Percentiles rank a stretch among this genome's conserved stretches.
Evolutionary conservation across 2,797 vertebrate genomes (phyloP).

Genomic region (Cuculus canorus): DNA sequence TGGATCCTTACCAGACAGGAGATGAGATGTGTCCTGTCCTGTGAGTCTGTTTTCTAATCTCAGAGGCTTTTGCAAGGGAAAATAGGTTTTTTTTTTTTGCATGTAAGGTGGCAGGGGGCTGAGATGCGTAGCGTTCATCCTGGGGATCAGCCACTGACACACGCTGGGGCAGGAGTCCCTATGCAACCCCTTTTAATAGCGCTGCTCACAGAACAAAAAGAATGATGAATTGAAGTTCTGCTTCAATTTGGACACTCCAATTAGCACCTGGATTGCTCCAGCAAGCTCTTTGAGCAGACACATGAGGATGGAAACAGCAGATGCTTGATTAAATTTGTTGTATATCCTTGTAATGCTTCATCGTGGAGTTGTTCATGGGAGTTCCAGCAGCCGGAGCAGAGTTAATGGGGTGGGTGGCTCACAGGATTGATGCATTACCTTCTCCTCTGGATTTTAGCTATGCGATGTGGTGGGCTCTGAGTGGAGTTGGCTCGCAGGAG

Average conservation of each 20-base stretch:
- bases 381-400: background rate
- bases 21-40: background rate
- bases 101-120: background rate
- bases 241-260: background rate
- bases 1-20: background rate
- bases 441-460: background rate
- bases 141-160: background rate
- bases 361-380: background rate
- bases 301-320: background rate
- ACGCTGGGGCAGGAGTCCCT: background rate
- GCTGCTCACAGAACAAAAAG: background rate
- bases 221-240: background rate
- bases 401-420: background rate
- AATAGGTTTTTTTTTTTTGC: background rate
- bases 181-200: background rate
- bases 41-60: background rate
- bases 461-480: background rate
- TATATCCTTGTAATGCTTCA: background rate
- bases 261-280: background rate
- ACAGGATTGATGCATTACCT: background rate
- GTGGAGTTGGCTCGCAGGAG: background rate
- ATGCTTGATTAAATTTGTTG: background rate
- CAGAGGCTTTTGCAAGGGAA: background rate
- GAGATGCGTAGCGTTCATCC: background rate
- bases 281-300: background rate